These are phyloP conservation scores for Eupithecia pulchellata DNA, from an alignment of 2,888 invertebrate genomes.

Conservation along the genomic window DNA sequence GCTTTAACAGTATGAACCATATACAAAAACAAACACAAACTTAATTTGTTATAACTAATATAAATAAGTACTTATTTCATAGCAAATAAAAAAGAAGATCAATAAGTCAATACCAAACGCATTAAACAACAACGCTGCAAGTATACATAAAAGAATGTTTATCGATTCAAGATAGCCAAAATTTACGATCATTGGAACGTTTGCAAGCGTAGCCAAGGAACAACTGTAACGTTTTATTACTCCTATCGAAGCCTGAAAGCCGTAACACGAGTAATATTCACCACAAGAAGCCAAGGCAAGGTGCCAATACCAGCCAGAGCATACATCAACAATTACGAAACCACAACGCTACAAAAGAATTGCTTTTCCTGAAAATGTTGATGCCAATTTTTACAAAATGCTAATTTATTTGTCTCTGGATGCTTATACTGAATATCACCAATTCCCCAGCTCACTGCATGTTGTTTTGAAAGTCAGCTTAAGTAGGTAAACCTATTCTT, in stretches of 20 bases:
- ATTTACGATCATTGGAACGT: conserved; percentile 72
- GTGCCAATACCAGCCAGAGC: conserved; percentile 62
- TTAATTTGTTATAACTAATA: neutral
- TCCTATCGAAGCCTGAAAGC: conserved; percentile 66
- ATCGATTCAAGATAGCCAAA: conserved; percentile 66
- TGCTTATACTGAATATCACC: neutral
- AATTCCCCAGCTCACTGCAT: neutral
- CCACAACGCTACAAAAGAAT: conserved; percentile 29
- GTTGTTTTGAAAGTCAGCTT: neutral
- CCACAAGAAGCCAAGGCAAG: conserved; percentile 67
- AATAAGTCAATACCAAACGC: neutral
- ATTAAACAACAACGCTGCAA: conserved; percentile 49
- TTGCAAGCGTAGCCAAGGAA: conserved; percentile 59
- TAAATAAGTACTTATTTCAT: neutral
- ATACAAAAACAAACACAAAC: neutral
- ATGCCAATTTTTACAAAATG: conserved; percentile 26
- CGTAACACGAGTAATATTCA: conserved; percentile 68
- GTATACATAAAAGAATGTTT: conserved; percentile 54
- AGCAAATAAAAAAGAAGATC: neutral
- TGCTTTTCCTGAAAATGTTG: conserved; percentile 21
- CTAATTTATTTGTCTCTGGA: conserved; percentile 18
- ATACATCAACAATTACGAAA: conserved; percentile 37
- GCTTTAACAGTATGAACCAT: neutral
- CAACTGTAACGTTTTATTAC: conserved; percentile 77
- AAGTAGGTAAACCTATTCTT: neutral